Percentiles rank a stretch among this genome's conserved stretches.
phyloP scores from a whole-genome alignment of 1,140 invertebrate species.

The Brachionus asplanchnoidis region DNA sequence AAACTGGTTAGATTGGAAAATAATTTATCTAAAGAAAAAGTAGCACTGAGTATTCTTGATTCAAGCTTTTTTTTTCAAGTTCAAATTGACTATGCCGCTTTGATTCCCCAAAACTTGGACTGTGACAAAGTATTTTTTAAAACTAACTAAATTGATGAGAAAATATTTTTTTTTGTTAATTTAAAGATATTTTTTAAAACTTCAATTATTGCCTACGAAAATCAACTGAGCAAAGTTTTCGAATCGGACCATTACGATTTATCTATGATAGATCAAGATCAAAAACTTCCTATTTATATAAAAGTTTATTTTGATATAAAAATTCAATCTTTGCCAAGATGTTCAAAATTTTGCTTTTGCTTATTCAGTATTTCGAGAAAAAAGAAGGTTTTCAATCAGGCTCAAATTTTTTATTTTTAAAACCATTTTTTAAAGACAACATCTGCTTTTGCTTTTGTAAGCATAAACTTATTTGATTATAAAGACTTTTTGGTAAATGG shows the following conservation, averaged over 20 bases:
- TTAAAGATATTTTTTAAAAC: conserved; percentile 2
- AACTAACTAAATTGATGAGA: background rate
- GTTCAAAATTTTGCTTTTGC: no score
- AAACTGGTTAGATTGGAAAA: background rate
- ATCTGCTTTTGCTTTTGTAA: no score
- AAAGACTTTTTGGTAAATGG: no score
- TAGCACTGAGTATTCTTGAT: background rate
- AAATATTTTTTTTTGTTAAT: no score
- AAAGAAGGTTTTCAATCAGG: no score
- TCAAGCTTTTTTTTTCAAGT: background rate
- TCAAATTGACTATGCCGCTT: background rate
- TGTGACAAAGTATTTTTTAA: background rate
- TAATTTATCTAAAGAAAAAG: background rate
- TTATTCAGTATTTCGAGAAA: no score
- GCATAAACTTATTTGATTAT: no score
- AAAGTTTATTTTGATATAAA: conserved; percentile 43
- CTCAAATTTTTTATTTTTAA: no score
- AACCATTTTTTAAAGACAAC: no score
- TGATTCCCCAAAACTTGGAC: background rate
- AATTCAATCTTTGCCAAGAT: no score
- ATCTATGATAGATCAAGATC: background rate
- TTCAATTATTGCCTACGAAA: background rate
- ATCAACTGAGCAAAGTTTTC: background rate
- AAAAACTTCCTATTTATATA: background rate
- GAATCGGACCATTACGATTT: background rate